A percentile compares a stretch with the other conserved stretches of the same genome.
Conservation (phyloP, 2,113 vertebrate genomes). For the Sinocyclocheilus anshuiensis region DNA sequence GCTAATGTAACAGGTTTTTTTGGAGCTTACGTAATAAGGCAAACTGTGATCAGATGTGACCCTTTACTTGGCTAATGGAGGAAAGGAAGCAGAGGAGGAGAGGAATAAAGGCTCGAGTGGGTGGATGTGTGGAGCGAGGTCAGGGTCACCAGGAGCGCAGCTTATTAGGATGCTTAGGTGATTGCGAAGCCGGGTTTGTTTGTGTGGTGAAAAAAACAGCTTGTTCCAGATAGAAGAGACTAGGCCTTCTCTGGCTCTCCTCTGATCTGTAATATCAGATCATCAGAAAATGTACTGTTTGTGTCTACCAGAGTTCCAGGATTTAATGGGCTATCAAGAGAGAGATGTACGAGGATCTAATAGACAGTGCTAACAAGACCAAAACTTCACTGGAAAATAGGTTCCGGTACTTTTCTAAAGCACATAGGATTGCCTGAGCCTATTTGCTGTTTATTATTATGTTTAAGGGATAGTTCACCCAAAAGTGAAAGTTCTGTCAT, state of each 20-base stretch:
- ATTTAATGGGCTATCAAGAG: not conserved
- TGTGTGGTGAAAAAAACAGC: not conserved
- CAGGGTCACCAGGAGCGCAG: not conserved
- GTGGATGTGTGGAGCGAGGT: not conserved
- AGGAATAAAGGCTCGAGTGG: constrained; percentile 1
- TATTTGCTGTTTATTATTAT: not conserved
- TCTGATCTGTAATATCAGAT: not conserved
- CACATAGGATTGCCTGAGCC: not conserved
- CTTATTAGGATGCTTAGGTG: constrained; percentile 7
- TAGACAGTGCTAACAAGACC: not conserved
- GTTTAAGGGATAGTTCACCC: not conserved
- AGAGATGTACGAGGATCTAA: not conserved
- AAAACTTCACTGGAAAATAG: not conserved
- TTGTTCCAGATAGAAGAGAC: constrained; percentile 6
- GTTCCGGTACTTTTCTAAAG: not conserved
- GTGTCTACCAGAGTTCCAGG: not conserved
- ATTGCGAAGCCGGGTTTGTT: not conserved
- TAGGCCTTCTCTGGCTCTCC: not conserved
- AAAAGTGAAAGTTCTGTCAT: not conserved
- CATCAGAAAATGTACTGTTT: not conserved
- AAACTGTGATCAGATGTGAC: constrained; percentile 72
- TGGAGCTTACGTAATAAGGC: constrained; percentile 47
- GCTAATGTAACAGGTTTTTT: constrained; percentile 6
- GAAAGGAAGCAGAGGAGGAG: constrained; percentile 49
- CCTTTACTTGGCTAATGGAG: constrained; percentile 76